phyloP scores from a whole-genome alignment of 2,888 invertebrate species.

The Imbricaverruca yamaguchii region DNA sequence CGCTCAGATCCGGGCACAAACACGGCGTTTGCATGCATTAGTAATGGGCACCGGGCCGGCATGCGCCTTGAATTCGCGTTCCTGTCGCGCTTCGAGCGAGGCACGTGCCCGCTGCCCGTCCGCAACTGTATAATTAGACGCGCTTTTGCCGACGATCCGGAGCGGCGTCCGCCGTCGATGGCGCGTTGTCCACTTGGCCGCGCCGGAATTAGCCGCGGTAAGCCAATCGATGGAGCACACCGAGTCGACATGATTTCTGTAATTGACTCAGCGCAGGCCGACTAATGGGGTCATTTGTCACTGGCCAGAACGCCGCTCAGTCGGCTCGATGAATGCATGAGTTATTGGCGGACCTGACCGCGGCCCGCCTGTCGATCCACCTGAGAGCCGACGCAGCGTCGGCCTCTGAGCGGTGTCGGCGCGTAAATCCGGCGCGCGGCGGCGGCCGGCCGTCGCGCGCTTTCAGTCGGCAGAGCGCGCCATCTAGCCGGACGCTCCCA shows the following conservation, averaged over 20 bases:
- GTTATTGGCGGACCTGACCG: not conserved
- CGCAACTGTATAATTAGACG: no score
- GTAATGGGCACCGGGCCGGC: no score
- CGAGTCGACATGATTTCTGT: slow-evolving; percentile 16
- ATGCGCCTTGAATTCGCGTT: no score
- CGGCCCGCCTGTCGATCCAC: not conserved
- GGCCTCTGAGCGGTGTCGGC: not conserved
- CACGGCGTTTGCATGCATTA: no score
- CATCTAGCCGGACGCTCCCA: not conserved
- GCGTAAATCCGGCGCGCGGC: not conserved
- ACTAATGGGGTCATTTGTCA: slow-evolving; percentile 10
- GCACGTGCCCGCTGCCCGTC: no score
- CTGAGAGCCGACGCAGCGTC: not conserved
- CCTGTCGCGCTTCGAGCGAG: no score
- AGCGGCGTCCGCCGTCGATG: not conserved
- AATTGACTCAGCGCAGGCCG: slow-evolving; percentile 1
- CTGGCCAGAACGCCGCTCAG: not conserved
- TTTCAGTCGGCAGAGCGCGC: not conserved
- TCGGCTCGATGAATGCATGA: not conserved
- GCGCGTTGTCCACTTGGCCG: not conserved
- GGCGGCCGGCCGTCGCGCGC: not conserved
- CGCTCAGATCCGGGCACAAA: no score
- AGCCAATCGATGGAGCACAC: not conserved
- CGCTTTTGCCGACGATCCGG: no score
- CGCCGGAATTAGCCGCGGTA: not conserved